Evolutionary conservation across 1,140 invertebrate species (phyloP).

Genomic region (Aphelenchoides fujianensis): DNA sequence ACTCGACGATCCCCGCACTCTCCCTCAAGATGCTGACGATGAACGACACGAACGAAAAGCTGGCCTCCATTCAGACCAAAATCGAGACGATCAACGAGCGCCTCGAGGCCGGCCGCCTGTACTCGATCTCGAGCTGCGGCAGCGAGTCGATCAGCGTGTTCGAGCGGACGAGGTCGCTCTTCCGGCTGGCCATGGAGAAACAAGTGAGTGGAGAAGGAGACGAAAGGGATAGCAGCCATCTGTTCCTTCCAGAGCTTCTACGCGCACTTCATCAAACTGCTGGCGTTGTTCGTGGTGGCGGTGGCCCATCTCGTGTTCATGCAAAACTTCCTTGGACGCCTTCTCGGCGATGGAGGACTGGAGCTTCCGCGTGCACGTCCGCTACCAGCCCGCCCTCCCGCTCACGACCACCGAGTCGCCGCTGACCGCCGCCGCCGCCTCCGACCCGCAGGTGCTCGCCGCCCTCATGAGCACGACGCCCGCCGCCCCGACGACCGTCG

Average conservation of each 20-base stretch:
- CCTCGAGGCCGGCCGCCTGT: conserved; percentile 19
- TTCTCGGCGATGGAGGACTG: conserved; percentile 44
- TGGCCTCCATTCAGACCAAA: conserved; percentile 24
- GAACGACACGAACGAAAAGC: conserved; percentile 23
- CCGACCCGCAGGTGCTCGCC: neutral
- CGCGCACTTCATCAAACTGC: conserved; percentile 44
- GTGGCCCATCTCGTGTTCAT: conserved; percentile 42
- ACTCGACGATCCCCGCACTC: neutral
- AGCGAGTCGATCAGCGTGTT: conserved; percentile 19
- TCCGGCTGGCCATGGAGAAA: conserved; percentile 21
- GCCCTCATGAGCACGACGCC: neutral
- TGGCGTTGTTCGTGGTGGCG: conserved; percentile 42
- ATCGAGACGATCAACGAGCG: conserved; percentile 29
- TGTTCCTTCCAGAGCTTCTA: conserved; percentile 43
- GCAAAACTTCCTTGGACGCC: conserved; percentile 42
- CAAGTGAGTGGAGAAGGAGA: conserved; percentile 7
- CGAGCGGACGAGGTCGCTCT: conserved; percentile 11
- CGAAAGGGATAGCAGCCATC: conserved; percentile 3
- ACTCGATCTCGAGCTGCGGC: conserved; percentile 2
- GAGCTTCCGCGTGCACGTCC: conserved; percentile 22
- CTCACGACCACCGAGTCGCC: neutral
- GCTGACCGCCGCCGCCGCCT: neutral
- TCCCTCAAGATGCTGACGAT: too few species aligned
- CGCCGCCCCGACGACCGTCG: neutral
- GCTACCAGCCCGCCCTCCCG: conserved; percentile 6